Conservation (phyloP, 2,113 vertebrate species). For the Zosterops borbonicus region DNA sequence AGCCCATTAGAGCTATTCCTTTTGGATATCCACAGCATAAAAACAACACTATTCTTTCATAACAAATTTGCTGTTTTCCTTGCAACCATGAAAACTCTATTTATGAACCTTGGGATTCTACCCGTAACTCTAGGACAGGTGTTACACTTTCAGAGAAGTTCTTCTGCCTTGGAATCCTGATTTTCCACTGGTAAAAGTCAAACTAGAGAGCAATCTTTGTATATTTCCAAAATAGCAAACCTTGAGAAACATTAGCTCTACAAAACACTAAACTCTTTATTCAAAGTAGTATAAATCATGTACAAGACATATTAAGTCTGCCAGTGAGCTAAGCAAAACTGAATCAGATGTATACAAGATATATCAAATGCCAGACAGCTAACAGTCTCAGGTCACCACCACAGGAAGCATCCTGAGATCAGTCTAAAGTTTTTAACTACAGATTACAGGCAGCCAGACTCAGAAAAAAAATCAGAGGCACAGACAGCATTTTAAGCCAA, state of each 20-base stretch:
- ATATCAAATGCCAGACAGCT: neutral
- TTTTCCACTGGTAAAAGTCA: neutral
- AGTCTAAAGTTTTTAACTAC: neutral
- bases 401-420: neutral
- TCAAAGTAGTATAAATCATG: neutral
- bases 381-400: neutral
- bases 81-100: neutral
- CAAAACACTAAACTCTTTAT: neutral
- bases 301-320: neutral
- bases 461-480: neutral
- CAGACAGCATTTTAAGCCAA: neutral
- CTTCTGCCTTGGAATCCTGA: neutral
- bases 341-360: neutral
- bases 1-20: neutral
- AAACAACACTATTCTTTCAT: neutral
- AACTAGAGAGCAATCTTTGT: neutral
- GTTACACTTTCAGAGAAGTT: neutral
- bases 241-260: neutral
- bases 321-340: neutral
- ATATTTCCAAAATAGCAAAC: neutral
- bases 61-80: neutral
- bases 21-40: neutral
- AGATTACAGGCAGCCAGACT: neutral
- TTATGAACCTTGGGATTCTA: neutral
- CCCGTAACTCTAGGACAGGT: neutral